phyloP scores from a whole-genome alignment of 1,140 invertebrate genomes.

The Euura lappo region DNA sequence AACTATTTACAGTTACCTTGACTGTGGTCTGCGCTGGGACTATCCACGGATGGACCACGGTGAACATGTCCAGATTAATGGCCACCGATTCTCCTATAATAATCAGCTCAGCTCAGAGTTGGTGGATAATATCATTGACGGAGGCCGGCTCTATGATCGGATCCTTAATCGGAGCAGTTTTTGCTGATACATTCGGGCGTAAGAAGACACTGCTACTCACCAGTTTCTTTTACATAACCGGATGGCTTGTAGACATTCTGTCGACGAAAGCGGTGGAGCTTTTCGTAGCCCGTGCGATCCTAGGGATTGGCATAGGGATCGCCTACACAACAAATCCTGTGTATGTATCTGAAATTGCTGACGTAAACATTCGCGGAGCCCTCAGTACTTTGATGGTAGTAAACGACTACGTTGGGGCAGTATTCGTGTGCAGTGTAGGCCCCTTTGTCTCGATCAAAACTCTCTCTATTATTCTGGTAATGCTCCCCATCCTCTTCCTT shows the following conservation, averaged over 20 bases:
- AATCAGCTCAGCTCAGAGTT: constrained; percentile 46
- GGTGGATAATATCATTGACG: constrained; percentile 54
- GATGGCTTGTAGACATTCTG: no score
- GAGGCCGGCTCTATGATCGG: constrained; percentile 59
- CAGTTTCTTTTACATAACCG: no score
- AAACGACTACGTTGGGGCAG: background rate
- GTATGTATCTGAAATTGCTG: background rate
- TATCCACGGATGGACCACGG: constrained; percentile 57
- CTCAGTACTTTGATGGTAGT: background rate
- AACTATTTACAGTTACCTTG: constrained; percentile 51
- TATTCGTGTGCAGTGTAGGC: background rate
- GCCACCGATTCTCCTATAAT: constrained; percentile 40
- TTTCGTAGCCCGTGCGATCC: no score
- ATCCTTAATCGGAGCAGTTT: no score
- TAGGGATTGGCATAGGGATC: no score
- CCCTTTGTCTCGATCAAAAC: background rate
- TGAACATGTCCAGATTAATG: constrained; percentile 40
- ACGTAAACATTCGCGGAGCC: background rate
- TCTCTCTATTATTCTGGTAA: background rate
- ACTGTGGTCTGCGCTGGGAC: constrained; percentile 57
- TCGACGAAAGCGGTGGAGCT: no score
- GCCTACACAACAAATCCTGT: background rate
- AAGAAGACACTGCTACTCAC: no score
- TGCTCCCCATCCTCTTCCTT: no score
- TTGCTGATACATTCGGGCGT: no score